A percentile compares a stretch with the other conserved stretches of the same genome.
phyloP scores from a whole-genome alignment of 23 tunicate genomes.

The Aplidium turbinatum region DNA sequence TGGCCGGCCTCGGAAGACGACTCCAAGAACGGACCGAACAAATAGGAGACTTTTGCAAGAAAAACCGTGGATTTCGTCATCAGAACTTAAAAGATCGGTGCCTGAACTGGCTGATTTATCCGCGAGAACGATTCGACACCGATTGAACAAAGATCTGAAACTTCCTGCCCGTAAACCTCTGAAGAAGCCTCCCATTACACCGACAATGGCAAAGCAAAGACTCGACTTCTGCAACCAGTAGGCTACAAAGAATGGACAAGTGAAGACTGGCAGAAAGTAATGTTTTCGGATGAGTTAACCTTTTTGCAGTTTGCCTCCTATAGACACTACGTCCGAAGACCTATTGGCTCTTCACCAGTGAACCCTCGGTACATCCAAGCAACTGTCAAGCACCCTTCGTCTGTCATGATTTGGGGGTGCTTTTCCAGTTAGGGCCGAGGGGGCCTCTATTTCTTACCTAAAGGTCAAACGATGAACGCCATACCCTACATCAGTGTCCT shows the following conservation, averaged over 20 bases:
- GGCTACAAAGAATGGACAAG: constrained; percentile 16
- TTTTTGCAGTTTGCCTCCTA: constrained; percentile 18
- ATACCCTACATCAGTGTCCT: neutral
- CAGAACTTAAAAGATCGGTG: constrained; percentile 25
- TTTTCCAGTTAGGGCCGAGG: constrained; percentile 28
- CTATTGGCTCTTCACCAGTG: constrained; percentile 34
- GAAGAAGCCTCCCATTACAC: constrained; percentile 16
- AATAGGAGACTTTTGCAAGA: constrained; percentile 35
- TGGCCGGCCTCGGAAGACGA: constrained; percentile 31
- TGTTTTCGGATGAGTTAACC: constrained; percentile 28
- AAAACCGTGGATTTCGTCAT: constrained; percentile 9
- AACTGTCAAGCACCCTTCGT: constrained; percentile 41
- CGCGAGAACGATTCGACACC: constrained; percentile 34
- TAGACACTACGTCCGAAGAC: constrained; percentile 17
- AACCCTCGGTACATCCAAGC: constrained; percentile 30
- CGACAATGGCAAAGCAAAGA: constrained; percentile 32
- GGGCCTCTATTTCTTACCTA: no score
- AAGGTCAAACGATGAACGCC: no score
- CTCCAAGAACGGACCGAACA: constrained; percentile 34
- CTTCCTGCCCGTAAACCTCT: constrained; percentile 28
- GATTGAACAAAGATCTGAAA: constrained; percentile 28
- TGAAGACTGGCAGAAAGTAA: constrained; percentile 30
- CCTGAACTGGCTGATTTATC: constrained; percentile 32
- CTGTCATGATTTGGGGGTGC: constrained; percentile 26
- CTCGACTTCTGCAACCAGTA: constrained; percentile 35